Evolutionary conservation across 2,113 vertebrate genomes (phyloP).

Genomic region (Pterocles orientalis): DNA sequence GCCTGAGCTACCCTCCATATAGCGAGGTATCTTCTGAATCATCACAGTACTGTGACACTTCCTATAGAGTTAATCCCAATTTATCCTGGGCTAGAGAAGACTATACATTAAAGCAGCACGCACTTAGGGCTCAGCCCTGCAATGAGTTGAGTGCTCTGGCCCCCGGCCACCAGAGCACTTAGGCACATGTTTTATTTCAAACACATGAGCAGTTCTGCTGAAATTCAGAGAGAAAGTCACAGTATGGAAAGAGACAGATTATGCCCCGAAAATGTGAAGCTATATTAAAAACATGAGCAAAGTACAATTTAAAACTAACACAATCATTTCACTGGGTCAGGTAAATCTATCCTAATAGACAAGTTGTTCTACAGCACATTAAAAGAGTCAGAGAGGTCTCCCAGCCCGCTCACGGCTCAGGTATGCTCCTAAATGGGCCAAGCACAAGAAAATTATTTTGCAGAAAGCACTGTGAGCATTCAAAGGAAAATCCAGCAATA

Average conservation of each 20-base stretch:
- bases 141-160: conserved; percentile 5
- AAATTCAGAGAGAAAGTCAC: conserved; percentile 27
- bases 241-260: neutral
- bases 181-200: conserved; percentile 28
- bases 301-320: neutral
- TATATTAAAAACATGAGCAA: neutral
- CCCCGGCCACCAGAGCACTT: conserved; percentile 33
- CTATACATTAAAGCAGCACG: neutral
- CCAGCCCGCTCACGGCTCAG: neutral
- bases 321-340: neutral
- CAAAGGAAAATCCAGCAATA: neutral
- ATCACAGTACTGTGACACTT: neutral
- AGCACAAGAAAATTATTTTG: neutral
- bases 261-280: neutral
- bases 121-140: neutral
- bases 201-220: neutral
- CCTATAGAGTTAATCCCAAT: neutral
- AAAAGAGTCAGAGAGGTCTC: neutral
- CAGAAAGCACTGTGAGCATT: neutral
- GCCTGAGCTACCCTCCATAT: rapidly evolving
- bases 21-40: neutral
- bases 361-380: neutral
- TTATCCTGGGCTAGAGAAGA: neutral
- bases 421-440: neutral
- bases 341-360: neutral